Evolutionary conservation across 2,113 vertebrate species (phyloP), one percentile per base, ranked within the genome.

Genomic region (Panthera uncia): DNA sequence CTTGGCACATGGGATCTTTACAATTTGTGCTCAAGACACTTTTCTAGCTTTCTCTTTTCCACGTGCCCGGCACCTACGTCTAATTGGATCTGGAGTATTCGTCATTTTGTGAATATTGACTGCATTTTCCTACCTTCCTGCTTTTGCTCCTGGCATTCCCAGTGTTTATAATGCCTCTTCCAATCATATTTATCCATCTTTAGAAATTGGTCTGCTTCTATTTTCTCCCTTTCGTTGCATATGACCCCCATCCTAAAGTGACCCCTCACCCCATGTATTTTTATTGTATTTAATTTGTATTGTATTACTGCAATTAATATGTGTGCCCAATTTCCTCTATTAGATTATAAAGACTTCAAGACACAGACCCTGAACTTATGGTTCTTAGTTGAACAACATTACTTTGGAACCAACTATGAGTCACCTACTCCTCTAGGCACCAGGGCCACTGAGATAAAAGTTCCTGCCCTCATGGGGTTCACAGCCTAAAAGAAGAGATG

Each of bases 161-260:
- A 38, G 5, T 71, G 13, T 80, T 71, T 66, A 65, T 45, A 85
- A 93, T 76, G 19, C 33, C 33, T 95, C 10, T 89, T 78, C 38
- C 38, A 82, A 66, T 16, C 38, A 23, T 74, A 90, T 95, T 73
- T 65, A 94, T 7, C 33, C 4, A 61, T 66, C 57, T 91, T 92
- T 83, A 65, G 71, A 76, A 84, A 73, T 88, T 97, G 96, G 65
- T 27, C 31, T 13, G 69, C 15, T 92, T 95, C 29, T 73, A 21
- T 57, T 74, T 97, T 86, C 68, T 79, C 13, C 29, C 41, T 94
- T 96, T 78, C 38, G 73, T 38, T 87, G 55, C 21, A 23, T 90
- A 8, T 41, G 23, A 87, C 4, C n/a, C 4, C 14, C 19, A 89
- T 73, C 31, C 31, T 86, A 87, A 83, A 87, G 48, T 90, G 19